A percentile compares a stretch with the other conserved stretches of the same genome.
These are phyloP conservation scores for Baryphthengus martii DNA, from an alignment of 2,113 vertebrate genomes.

Conservation along the genomic window DNA sequence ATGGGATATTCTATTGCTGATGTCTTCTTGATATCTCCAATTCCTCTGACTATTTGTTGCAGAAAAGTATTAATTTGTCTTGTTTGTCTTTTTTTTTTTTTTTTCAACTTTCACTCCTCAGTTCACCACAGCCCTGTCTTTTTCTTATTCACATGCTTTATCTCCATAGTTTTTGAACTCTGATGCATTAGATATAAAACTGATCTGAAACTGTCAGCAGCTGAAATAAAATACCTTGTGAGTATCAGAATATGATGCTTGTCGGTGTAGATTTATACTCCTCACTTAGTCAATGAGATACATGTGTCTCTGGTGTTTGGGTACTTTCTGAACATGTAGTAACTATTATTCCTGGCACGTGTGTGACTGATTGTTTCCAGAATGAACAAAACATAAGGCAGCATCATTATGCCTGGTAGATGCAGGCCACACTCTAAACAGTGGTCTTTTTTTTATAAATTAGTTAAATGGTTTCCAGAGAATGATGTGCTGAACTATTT, in stretches of 20 bases:
- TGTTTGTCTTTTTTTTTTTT: neutral
- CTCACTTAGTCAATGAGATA: neutral
- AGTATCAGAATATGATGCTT: neutral
- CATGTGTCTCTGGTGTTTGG: slow-evolving; percentile 28
- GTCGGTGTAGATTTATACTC: neutral
- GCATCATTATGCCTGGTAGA: slow-evolving; percentile 38
- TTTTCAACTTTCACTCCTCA: neutral
- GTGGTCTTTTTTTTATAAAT: slow-evolving; percentile 64
- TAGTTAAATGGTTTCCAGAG: slow-evolving; percentile 69
- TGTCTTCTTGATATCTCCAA: neutral
- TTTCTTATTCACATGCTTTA: neutral
- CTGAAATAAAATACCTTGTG: neutral
- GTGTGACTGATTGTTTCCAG: slow-evolving; percentile 71
- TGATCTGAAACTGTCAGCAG: neutral
- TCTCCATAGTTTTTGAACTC: neutral
- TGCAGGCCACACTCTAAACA: slow-evolving; percentile 37
- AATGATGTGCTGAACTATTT: slow-evolving; percentile 50
- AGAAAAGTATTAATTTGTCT: neutral
- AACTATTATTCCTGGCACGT: slow-evolving; percentile 56
- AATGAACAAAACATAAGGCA: slow-evolving; percentile 53
- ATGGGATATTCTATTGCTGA: neutral
- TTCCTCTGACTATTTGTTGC: neutral
- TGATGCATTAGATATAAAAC: neutral
- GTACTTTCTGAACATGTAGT: slow-evolving; percentile 33
- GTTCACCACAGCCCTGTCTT: neutral